Percentiles rank a stretch among this genome's conserved stretches.
phyloP scores from a whole-genome alignment of 2,888 invertebrate species.

The Dynastes maya region DNA sequence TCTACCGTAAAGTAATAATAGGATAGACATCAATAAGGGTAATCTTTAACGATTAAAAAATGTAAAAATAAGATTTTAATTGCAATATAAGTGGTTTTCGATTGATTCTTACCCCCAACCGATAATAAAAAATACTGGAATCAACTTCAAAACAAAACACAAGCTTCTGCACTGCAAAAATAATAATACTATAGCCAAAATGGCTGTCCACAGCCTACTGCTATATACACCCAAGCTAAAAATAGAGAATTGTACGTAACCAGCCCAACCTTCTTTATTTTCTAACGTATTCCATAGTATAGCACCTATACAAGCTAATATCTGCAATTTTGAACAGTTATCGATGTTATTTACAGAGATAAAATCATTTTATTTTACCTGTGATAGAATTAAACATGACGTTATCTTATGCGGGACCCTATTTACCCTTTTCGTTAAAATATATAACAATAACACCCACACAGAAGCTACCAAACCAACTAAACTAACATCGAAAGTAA shows the following conservation, averaged over 20 bases:
- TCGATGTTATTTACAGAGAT: too few species aligned
- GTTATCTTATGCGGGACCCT: slow-evolving; percentile 89
- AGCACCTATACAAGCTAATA: slow-evolving; percentile 81
- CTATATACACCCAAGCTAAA: slow-evolving; percentile 87
- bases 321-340: slow-evolving; percentile 66
- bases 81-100: background rate
- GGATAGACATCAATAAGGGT: slow-evolving; percentile 79
- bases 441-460: slow-evolving; percentile 85
- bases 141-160: slow-evolving; percentile 85
- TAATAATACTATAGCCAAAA: slow-evolving; percentile 85
- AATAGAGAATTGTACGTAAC: slow-evolving; percentile 83
- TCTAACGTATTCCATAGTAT: slow-evolving; percentile 81
- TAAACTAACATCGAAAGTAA: slow-evolving; percentile 89
- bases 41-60: slow-evolving; percentile 70
- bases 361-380: slow-evolving; percentile 74
- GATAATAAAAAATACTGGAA: slow-evolving; percentile 78
- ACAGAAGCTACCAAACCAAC: slow-evolving; percentile 83
- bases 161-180: slow-evolving; percentile 88
- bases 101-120: slow-evolving; percentile 74
- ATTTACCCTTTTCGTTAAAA: slow-evolving; percentile 82
- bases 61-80: background rate
- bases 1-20: slow-evolving; percentile 76
- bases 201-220: slow-evolving; percentile 88
- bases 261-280: slow-evolving; percentile 74
- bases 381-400: slow-evolving; percentile 83